These are phyloP conservation scores for Vesta saturnalis DNA, from an alignment of 2,888 invertebrate genomes.

Conservation along the genomic window DNA sequence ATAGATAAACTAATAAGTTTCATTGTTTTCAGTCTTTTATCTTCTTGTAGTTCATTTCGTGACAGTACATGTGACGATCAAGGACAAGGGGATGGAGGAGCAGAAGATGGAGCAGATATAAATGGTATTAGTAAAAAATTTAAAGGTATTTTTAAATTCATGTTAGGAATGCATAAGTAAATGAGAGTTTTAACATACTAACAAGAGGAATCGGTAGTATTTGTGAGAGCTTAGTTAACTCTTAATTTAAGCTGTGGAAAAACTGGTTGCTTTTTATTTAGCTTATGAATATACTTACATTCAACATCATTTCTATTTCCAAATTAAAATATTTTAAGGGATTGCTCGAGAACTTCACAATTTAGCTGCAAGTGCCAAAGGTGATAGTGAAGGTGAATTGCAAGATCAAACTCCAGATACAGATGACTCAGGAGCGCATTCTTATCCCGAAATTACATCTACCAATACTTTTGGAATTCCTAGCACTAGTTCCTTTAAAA, in stretches of 20 bases:
- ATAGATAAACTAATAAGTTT: slow-evolving; percentile 34
- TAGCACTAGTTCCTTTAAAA: slow-evolving; percentile 66
- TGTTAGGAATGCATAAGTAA: slow-evolving; percentile 6
- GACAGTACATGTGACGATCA: slow-evolving; percentile 82
- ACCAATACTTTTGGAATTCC: slow-evolving; percentile 62
- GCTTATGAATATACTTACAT: neutral
- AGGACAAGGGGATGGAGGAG: slow-evolving; percentile 64
- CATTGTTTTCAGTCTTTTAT: slow-evolving; percentile 72
- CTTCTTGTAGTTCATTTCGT: slow-evolving; percentile 86
- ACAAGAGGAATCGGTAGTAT: slow-evolving; percentile 6
- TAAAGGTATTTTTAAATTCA: slow-evolving; percentile 54
- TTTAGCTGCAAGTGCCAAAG: slow-evolving; percentile 63
- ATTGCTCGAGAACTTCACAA: slow-evolving; percentile 63
- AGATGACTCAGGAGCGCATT: slow-evolving; percentile 72
- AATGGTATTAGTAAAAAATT: slow-evolving; percentile 63
- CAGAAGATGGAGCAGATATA: slow-evolving; percentile 67
- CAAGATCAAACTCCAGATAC: slow-evolving; percentile 79
- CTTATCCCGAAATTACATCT: slow-evolving; percentile 63
- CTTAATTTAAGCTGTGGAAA: too few species aligned
- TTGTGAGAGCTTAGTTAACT: neutral
- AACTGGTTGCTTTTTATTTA: neutral
- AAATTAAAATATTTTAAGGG: slow-evolving; percentile 52
- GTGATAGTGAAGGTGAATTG: slow-evolving; percentile 75
- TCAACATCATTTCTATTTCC: neutral
- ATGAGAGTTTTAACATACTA: slow-evolving; percentile 23